Percentiles rank a stretch among this genome's conserved stretches.
These are phyloP conservation scores for Lycaon pictus DNA, from an alignment of 2,113 vertebrate species.

Conservation along the genomic window DNA sequence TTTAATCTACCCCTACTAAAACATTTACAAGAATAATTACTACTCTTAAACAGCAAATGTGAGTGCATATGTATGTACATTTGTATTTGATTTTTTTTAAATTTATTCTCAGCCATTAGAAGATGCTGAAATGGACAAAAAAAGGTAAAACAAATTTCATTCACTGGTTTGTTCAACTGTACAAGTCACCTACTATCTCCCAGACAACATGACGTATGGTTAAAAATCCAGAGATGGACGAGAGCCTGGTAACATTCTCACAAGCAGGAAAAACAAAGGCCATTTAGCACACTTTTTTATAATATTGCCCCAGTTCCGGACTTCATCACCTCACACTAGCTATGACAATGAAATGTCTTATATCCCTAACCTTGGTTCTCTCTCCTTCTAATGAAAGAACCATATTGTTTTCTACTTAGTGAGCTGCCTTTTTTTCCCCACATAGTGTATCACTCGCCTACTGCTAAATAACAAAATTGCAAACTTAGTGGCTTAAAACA, in stretches of 20 bases:
- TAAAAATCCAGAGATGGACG: neutral
- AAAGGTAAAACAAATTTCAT: neutral
- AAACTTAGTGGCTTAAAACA: neutral
- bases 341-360: neutral
- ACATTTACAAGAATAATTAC: neutral
- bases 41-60: neutral
- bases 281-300: neutral
- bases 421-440: neutral
- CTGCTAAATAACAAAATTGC: neutral
- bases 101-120: neutral
- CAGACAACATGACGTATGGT: neutral
- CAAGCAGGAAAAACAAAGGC: neutral
- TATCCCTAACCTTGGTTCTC: neutral
- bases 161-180: neutral
- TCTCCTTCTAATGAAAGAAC: neutral
- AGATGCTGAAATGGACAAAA: neutral
- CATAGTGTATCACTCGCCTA: neutral
- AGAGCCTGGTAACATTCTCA: neutral
- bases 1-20: neutral
- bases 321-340: neutral
- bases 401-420: neutral
- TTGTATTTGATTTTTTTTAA: neutral
- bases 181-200: neutral
- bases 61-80: neutral
- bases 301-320: neutral